Conservation (phyloP, 2,113 vertebrate species). For the Xiphophorus couchianus region DNA sequence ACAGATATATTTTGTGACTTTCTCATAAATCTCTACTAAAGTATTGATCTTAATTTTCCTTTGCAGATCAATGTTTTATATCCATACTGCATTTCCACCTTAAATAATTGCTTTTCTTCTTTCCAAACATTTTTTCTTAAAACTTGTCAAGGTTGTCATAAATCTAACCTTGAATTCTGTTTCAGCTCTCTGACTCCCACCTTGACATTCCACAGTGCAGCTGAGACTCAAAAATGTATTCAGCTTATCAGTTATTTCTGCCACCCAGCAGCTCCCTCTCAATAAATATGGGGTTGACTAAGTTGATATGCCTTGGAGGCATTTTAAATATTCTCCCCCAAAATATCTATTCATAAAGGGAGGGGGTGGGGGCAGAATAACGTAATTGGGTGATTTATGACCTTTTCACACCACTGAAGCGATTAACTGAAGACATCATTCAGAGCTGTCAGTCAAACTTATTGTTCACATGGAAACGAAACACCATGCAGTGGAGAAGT, state of each 20-base stretch:
- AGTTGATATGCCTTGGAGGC: slow-evolving; percentile 71
- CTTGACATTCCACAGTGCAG: slow-evolving; percentile 55
- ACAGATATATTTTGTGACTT: not conserved
- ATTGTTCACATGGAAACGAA: slow-evolving; percentile 77
- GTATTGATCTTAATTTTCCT: not conserved
- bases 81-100: not conserved
- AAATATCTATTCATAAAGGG: slow-evolving; percentile 77
- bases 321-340: slow-evolving; percentile 72
- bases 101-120: slow-evolving; percentile 11
- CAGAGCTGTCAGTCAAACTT: slow-evolving; percentile 78
- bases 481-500: slow-evolving; percentile 57
- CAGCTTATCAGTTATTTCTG: slow-evolving; percentile 73
- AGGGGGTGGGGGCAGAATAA: slow-evolving; percentile 23
- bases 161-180: slow-evolving; percentile 64
- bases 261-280: slow-evolving; percentile 47
- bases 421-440: slow-evolving; percentile 80
- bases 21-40: not conserved
- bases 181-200: slow-evolving; percentile 41
- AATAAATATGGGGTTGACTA: slow-evolving; percentile 74
- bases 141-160: slow-evolving; percentile 36
- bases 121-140: slow-evolving; percentile 12
- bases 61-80: not conserved
- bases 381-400: slow-evolving; percentile 81
- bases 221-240: slow-evolving; percentile 63
- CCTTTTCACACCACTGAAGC: slow-evolving; percentile 80